Evolutionary conservation across 2,888 invertebrate genomes (phyloP).

Genomic region (Tricholauxania praeusta): DNA sequence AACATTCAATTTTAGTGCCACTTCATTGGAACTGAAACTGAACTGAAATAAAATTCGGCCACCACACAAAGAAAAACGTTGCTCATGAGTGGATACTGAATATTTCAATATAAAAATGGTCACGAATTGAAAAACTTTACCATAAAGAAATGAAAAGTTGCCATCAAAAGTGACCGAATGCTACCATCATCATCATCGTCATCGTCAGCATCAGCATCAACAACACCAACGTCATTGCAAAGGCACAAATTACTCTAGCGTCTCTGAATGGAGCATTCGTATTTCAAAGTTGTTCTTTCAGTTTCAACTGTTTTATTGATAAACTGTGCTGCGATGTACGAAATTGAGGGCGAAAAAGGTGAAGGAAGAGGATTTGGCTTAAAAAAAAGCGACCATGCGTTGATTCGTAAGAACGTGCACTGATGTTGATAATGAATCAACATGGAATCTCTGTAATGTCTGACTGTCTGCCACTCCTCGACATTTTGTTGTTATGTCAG

Average conservation of each 20-base stretch:
- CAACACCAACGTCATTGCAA: conserved; percentile 1
- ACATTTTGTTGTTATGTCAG: conserved; percentile 4
- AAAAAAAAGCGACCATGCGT: not conserved
- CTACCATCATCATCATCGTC: not conserved
- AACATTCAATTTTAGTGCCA: no score
- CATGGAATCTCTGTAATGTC: conserved; percentile 4
- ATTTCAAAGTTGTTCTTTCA: not conserved
- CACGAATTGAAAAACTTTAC: no score
- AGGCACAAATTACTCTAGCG: conserved; percentile 2
- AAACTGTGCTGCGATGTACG: not conserved
- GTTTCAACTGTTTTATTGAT: conserved; percentile 13
- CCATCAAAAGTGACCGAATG: not conserved
- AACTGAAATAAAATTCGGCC: no score
- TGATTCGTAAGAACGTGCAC: not conserved
- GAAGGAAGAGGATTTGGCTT: no score
- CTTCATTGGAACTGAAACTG: no score
- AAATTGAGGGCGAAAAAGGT: not conserved
- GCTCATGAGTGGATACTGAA: no score
- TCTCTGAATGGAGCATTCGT: not conserved
- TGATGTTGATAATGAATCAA: conserved; percentile 1
- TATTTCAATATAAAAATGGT: no score
- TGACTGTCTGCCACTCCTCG: conserved; percentile 6
- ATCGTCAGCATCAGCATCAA: not conserved
- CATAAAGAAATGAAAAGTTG: not conserved
- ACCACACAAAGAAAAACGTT: no score